Base-by-base conservation (phyloP, 2,113 vertebrate species). In the Syngnathus floridae region DNA sequence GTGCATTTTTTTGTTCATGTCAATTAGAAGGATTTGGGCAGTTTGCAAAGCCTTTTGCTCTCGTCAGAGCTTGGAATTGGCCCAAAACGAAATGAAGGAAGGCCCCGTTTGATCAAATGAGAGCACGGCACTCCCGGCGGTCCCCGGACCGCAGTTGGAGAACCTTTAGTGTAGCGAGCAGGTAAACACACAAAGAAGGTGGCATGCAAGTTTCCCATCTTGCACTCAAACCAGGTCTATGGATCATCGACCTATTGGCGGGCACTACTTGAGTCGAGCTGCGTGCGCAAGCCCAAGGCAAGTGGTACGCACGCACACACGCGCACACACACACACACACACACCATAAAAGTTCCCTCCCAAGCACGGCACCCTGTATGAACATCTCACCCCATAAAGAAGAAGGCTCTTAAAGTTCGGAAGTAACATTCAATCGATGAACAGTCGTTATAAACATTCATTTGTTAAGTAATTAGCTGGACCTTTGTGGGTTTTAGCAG, bases 371-470 rank as follows among this genome's bases (percentile, higher is more conserved):
- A 69, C 70, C 74, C 70, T 65, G 76, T 77, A 67, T 65, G 60
- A 60, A 70, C 26, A 70, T 63, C 41, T 13, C 65, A 40, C 21
- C 22, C 58, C 57, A 35, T 82, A 82, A 67, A 76, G 45, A 76
- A 81, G 70, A 84, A 85, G 85, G 82, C 85, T 76, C 69, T 82
- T 78, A 77, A 66, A 64, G 79, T 80, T 31, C 86, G 62, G 70
- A 17, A 77, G 0, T 71, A 78, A 89, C 88, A 89, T 89, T 89
- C 88, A 84, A 67, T 78, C 78, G 69, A 88, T 83, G 82, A 87
- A 88, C 86, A 88, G 86, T 89, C 86, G 51, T 82, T 80, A 72
- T 71, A 82, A 71, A 89, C 88, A 88, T 88, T 89, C 86, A 80
- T 83, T 80, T 59, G 26, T 31, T 26, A 31, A 55, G 22, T 55